A percentile compares a stretch with the other conserved stretches of the same genome.
Conservation (phyloP, 2,113 vertebrate genomes). For the Callopanchax toddi region DNA sequence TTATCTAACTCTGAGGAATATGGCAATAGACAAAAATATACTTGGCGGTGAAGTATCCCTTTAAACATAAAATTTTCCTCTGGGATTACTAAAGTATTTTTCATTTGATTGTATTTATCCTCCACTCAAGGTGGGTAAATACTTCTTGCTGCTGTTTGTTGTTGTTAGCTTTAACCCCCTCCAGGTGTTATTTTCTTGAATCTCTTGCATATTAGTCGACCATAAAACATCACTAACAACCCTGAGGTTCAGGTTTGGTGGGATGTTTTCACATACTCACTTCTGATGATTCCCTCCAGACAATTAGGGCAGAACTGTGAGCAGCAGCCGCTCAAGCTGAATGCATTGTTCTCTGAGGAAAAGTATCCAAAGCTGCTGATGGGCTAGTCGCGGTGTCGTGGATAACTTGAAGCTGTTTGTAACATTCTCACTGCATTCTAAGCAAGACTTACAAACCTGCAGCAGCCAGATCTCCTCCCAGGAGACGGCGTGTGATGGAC, state of each 20-base stretch:
- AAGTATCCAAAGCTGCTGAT: constrained; percentile 1
- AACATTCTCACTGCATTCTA: not conserved
- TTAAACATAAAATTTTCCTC: too few relatives aligned
- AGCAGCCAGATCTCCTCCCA: constrained; percentile 10
- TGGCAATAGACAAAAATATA: too few relatives aligned
- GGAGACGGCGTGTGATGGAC: constrained; percentile 28
- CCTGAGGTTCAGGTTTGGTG: not conserved
- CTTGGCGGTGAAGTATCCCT: too few relatives aligned
- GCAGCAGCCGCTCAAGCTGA: constrained; percentile 25
- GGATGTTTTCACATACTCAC: constrained; percentile 1
- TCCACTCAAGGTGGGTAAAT: too few relatives aligned
- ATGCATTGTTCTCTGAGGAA: not conserved
- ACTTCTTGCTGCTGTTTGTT: too few relatives aligned
- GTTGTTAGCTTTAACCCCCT: not conserved
- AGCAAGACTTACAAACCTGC: constrained; percentile 11
- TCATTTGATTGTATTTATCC: too few relatives aligned
- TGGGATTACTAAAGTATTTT: too few relatives aligned
- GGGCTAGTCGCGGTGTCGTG: not conserved
- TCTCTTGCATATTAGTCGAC: not conserved
- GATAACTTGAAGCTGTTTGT: not conserved
- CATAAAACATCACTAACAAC: not conserved
- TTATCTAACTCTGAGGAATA: too few relatives aligned
- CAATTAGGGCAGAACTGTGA: not conserved
- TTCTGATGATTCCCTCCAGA: too few relatives aligned
- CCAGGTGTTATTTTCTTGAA: not conserved